Evolutionary conservation across 2,888 invertebrate genomes (phyloP), one percentile per base, ranked within the genome.

Genomic region (Drosophila prostipennis): DNA sequence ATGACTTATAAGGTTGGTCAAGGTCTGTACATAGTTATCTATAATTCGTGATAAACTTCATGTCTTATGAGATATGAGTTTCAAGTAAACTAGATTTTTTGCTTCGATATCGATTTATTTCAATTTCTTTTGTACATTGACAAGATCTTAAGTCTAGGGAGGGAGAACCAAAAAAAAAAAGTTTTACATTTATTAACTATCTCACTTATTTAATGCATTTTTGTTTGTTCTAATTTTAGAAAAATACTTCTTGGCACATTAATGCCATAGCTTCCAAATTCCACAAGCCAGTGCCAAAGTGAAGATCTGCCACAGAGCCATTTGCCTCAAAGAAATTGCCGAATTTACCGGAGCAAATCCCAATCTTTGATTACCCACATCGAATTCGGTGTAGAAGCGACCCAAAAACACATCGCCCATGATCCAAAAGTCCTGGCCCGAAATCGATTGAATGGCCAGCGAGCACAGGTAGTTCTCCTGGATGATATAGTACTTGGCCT

Each of bases 341-440:
- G 48, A 26, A 3, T 58, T 63, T 2, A 80, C 77, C 23, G 91
- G 89, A 49, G 98, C 98, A 92, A 98, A 98, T 67, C 98, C 98
- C 88, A 99, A 93, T 57, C 96, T 94, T 88, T 95, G 94, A 90
- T 97, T 96, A 74, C 94, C 95, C 91, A 96, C 93, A 93, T 99
- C 98, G 92, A 98, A 99, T 93, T 97, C 97, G 0, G 98, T 97
- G 93, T 98, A 99, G 93, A 94, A 98, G 88, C 95, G 95, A 54
- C 98, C 98, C 91, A 99, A 97, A 93, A 99, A 99, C 76, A 98
- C 96, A 93, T 99, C 98, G 64, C 98, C 98, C 79, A 99, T 94
- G 92, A 99, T 98, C 99, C 99, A 99, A 85, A 98, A 94, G 13
- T 79, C 67, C 19, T 64, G 74, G 97, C 95, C 93, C 3, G 34